Evolutionary conservation across 2,797 vertebrate species (phyloP).

Genomic region (Lycodopsis pacificus): DNA sequence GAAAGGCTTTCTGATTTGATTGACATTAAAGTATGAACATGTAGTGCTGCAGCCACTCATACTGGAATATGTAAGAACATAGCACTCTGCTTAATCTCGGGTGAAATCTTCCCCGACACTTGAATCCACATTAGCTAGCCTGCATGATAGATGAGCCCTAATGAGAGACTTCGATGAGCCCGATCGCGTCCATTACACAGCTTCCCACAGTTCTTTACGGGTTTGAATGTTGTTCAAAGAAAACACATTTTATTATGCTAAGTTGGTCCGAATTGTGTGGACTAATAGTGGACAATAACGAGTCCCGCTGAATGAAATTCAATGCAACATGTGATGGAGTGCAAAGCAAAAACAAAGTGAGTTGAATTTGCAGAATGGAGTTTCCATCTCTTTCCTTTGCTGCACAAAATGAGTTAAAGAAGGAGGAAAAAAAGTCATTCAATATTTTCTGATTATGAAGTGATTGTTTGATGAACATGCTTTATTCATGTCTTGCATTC

Average conservation of each 20-base stretch:
- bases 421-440: background rate
- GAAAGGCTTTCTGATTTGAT: background rate
- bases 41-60: background rate
- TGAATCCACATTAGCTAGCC: constrained; percentile 16
- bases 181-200: constrained; percentile 31
- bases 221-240: constrained; percentile 8
- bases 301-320: background rate
- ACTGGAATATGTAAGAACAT: background rate
- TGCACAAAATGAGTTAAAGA: background rate
- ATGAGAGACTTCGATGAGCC: constrained; percentile 45
- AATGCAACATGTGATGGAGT: background rate
- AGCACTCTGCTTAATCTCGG: background rate
- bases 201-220: constrained; percentile 29
- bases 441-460: background rate
- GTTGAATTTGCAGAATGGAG: background rate
- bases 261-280: background rate
- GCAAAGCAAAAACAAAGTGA: background rate
- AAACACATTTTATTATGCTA: constrained; percentile 2
- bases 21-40: background rate
- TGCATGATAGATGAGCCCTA: constrained; percentile 33
- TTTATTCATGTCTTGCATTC: background rate
- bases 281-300: background rate
- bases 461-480: background rate
- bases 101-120: constrained; percentile 1
- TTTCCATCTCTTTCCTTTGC: background rate